Conservation (phyloP, 2,797 vertebrate species). For the Heteromormyrus szaboi region DNA sequence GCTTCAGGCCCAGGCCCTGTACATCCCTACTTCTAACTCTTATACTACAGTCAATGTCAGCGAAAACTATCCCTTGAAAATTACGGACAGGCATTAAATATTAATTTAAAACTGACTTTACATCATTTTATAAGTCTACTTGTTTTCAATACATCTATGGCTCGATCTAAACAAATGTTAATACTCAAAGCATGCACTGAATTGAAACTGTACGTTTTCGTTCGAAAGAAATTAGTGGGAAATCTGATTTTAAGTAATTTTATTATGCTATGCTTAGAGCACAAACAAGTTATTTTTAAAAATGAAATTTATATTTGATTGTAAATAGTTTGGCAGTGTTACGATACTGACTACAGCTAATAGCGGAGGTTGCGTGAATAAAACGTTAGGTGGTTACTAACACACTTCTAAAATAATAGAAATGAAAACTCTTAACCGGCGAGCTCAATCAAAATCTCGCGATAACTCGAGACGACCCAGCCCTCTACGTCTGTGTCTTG, state of each 20-base stretch:
- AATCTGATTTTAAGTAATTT: background rate
- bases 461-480: background rate
- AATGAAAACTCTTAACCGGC: background rate
- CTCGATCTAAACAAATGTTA: background rate
- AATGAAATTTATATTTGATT: background rate
- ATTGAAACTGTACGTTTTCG: background rate
- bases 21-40: background rate
- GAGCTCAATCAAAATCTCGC: background rate
- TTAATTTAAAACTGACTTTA: background rate
- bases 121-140: background rate
- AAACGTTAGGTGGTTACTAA: background rate
- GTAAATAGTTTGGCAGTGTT: background rate
- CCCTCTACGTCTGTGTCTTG: background rate
- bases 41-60: background rate
- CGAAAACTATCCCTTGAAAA: background rate
- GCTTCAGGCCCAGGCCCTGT: background rate
- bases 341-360: background rate
- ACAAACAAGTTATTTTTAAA: background rate
- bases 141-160: background rate
- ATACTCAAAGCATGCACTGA: background rate
- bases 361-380: background rate
- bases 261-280: background rate
- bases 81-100: background rate
- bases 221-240: background rate
- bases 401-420: background rate